A percentile compares a stretch with the other conserved stretches of the same genome.
phyloP scores from a whole-genome alignment of 2,113 vertebrate species.

The Formicarius rufipectus region DNA sequence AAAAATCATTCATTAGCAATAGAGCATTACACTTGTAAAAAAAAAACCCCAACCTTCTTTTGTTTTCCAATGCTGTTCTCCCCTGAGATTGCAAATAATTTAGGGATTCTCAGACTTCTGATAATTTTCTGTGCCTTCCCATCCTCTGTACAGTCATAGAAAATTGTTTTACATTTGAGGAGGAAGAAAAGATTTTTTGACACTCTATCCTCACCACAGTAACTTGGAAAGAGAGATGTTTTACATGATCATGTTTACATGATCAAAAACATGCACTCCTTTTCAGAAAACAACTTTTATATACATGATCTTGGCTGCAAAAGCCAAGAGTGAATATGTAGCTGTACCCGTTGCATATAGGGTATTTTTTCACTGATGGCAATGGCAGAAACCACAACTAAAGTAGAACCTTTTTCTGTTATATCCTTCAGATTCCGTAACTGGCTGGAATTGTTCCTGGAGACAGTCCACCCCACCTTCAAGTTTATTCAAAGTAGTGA shows the following conservation, averaged over 20 bases:
- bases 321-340: neutral
- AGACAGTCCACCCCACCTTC: neutral
- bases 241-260: neutral
- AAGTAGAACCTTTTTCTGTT: neutral
- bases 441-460: neutral
- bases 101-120: neutral
- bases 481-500: neutral
- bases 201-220: neutral
- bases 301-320: neutral
- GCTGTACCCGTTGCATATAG: neutral
- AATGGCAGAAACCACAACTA: neutral
- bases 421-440: neutral
- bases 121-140: neutral
- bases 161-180: neutral
- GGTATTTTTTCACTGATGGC: neutral
- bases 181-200: neutral
- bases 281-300: neutral
- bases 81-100: neutral
- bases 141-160: neutral
- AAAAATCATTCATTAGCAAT: neutral
- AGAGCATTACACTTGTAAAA: neutral
- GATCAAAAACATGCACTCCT: neutral
- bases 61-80: neutral
- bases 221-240: neutral
- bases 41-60: neutral